Evolutionary conservation across 2,888 invertebrate species (phyloP).

Genomic region (Amiota minor): DNA sequence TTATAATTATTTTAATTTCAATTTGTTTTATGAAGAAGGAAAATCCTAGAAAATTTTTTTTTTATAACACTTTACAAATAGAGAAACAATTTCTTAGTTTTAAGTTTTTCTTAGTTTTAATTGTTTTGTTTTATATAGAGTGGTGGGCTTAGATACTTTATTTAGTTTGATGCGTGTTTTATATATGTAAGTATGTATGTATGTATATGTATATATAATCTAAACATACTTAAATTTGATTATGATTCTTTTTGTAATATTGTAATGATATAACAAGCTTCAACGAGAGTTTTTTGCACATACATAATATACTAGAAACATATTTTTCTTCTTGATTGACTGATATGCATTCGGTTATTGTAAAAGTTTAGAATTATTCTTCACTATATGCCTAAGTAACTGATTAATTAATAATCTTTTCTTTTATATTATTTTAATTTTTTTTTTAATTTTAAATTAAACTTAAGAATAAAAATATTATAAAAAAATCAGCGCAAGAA

Average conservation of each 20-base stretch:
- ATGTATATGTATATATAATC: conserved; percentile 25
- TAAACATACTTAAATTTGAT: neutral
- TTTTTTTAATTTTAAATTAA: neutral
- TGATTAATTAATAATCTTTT: neutral
- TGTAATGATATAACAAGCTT: conserved; percentile 1
- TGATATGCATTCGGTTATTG: conserved; percentile 13
- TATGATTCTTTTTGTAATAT: neutral
- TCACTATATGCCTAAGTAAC: conserved; percentile 1
- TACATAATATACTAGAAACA: neutral
- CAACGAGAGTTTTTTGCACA: neutral
- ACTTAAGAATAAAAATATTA: too few species aligned
- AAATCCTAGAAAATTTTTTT: conserved; percentile 50
- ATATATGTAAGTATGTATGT: conserved; percentile 35
- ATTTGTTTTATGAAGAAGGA: conserved; percentile 26
- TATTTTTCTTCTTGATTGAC: neutral
- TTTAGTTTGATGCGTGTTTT: conserved; percentile 25
- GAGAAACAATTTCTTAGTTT: neutral
- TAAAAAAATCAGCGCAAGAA: too few species aligned
- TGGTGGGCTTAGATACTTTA: conserved; percentile 12
- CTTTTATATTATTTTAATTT: neutral
- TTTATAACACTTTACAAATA: conserved; percentile 46
- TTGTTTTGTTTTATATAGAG: conserved; percentile 28
- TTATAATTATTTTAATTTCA: conserved; percentile 43
- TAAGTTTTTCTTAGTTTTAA: conserved; percentile 31
- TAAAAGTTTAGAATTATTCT: neutral